phyloP scores from a whole-genome alignment of 2,113 vertebrate species.

The Origma solitaria region DNA sequence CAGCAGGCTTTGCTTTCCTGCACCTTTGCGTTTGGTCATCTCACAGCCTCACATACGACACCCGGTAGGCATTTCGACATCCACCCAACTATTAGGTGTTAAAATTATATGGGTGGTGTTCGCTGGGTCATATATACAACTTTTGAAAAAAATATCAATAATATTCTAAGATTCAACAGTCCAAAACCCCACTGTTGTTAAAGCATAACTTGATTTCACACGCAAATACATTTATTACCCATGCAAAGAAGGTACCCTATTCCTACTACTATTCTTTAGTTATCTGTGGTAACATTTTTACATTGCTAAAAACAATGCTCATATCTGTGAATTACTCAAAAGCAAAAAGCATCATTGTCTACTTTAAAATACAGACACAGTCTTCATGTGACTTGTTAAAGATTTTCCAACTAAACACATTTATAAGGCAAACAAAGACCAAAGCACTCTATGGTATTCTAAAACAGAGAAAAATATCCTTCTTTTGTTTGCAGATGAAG shows the following conservation, averaged over 20 bases:
- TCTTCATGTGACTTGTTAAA: background rate
- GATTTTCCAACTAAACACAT: background rate
- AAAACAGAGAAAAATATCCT: background rate
- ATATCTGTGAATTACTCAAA: background rate
- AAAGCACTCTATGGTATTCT: rapidly evolving
- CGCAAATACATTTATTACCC: background rate
- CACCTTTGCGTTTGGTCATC: background rate
- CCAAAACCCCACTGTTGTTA: background rate
- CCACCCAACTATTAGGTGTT: background rate
- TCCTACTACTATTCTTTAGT: background rate
- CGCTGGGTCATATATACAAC: rapidly evolving
- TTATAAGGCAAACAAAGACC: background rate
- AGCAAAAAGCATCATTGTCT: background rate
- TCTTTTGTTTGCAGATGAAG: background rate
- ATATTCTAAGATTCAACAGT: background rate
- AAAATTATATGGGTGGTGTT: background rate
- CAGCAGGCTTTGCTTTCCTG: background rate
- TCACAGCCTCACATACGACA: background rate
- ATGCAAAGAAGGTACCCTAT: background rate
- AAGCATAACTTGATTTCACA: background rate
- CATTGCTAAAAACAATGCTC: background rate
- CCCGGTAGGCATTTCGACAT: background rate
- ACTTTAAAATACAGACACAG: background rate
- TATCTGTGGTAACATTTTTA: background rate
- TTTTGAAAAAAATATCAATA: background rate